phyloP scores from a whole-genome alignment of 2,113 vertebrate species.

The Tangachromis dhanisi region DNA sequence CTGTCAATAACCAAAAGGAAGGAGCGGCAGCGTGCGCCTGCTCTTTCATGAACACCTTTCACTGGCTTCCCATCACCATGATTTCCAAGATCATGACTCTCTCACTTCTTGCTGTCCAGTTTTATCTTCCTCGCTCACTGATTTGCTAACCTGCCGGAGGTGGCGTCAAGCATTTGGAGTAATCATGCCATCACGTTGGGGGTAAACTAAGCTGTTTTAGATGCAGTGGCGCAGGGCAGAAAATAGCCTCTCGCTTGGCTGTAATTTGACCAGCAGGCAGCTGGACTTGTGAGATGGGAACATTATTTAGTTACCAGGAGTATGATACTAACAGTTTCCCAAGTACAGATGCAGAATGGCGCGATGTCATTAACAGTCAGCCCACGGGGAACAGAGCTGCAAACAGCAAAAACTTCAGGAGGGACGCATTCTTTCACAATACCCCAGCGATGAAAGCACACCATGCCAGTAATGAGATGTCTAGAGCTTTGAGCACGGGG shows the following conservation, averaged over 20 bases:
- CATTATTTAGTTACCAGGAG: conserved; percentile 33
- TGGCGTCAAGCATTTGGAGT: conserved; percentile 20
- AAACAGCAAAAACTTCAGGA: conserved; percentile 22
- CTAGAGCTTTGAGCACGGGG: conserved; percentile 29
- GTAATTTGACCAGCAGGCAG: conserved; percentile 24
- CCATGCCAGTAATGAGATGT: conserved; percentile 47
- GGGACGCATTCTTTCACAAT: conserved; percentile 42
- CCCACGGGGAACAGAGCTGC: conserved; percentile 19
- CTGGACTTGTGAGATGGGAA: conserved; percentile 9
- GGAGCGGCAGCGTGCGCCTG: not conserved
- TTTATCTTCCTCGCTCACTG: conserved; percentile 8
- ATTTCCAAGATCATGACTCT: conserved; percentile 17
- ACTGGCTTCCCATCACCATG: not conserved
- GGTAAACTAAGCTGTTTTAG: conserved; percentile 39
- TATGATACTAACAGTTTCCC: conserved; percentile 20
- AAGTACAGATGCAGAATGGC: conserved; percentile 13
- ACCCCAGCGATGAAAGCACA: conserved; percentile 24
- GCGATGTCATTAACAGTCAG: conserved; percentile 48
- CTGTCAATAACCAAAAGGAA: conserved; percentile 22
- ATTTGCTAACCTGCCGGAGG: conserved; percentile 22
- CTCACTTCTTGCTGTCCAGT: not conserved
- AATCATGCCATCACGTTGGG: conserved; percentile 43
- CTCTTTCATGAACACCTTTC: not conserved
- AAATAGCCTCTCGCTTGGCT: conserved; percentile 28
- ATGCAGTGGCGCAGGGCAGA: not conserved